These are phyloP conservation scores for Peribatodes rhomboidaria DNA, from an alignment of 2,888 invertebrate genomes.

Conservation along the genomic window DNA sequence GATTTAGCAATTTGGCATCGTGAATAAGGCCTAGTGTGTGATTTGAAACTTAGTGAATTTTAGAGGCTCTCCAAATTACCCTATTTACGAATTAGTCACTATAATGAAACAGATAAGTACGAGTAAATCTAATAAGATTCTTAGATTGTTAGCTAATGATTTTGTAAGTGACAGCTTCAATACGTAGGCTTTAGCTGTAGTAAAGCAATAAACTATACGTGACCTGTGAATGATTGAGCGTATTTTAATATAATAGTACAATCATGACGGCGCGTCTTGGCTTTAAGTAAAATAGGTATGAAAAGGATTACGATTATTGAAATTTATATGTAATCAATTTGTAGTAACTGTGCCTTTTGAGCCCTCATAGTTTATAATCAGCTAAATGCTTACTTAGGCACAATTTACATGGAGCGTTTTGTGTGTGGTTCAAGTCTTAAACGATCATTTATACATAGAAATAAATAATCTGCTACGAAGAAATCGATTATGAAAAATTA, in stretches of 20 bases:
- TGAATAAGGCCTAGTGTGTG: too few relatives aligned
- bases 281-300: constrained; percentile 23
- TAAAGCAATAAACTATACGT: constrained; percentile 6
- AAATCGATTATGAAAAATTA: neutral
- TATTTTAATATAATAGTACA: constrained; percentile 29
- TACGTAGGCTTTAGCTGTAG: constrained; percentile 13
- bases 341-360: constrained; percentile 41
- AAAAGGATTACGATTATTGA: constrained; percentile 23
- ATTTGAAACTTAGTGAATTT: too few relatives aligned
- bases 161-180: constrained; percentile 21
- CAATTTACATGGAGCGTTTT: constrained; percentile 42
- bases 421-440: constrained; percentile 26
- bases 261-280: constrained; percentile 32
- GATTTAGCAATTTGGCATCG: too few relatives aligned
- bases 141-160: constrained; percentile 23
- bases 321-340: constrained; percentile 34
- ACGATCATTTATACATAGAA: neutral
- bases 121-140: neutral
- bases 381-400: constrained; percentile 53
- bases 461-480: neutral
- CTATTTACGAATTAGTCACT: neutral
- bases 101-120: too few relatives aligned
- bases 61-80: too few relatives aligned
- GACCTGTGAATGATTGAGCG: constrained; percentile 24
- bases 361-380: constrained; percentile 67